Evolutionary conservation across 2,113 vertebrate species (phyloP).

Genomic region (Sardina pilchardus): DNA sequence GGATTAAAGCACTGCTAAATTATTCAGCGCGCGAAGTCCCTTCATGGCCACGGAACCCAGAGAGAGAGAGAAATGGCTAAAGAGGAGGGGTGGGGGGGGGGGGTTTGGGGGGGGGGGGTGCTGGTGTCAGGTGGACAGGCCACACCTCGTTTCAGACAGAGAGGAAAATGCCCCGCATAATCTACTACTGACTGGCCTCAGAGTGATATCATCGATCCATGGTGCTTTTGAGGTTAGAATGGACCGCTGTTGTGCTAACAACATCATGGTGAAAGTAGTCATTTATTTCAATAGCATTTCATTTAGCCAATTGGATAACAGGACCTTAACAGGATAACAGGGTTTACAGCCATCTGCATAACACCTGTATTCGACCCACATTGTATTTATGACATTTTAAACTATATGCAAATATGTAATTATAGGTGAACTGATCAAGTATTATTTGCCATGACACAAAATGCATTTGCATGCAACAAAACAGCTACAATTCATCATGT

Average conservation of each 20-base stretch:
- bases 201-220: neutral
- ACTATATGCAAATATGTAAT: neutral
- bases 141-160: neutral
- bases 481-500: neutral
- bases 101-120: neutral
- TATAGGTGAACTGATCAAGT: neutral
- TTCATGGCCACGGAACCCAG: constrained; percentile 24
- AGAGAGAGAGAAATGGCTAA: neutral
- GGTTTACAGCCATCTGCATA: neutral
- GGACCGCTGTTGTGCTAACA: neutral
- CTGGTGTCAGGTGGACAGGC: constrained; percentile 7
- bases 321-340: neutral
- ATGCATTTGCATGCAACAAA: neutral
- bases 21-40: constrained; percentile 43
- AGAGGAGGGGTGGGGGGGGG: neutral
- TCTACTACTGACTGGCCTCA: neutral
- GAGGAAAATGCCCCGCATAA: neutral
- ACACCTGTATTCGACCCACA: neutral
- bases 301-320: neutral
- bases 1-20: constrained; percentile 49
- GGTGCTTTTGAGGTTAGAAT: neutral
- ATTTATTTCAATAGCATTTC: neutral
- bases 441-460: neutral
- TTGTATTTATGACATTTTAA: neutral
- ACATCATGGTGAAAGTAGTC: neutral